Conservation (phyloP, 2,888 invertebrate species). For the Dyspetes luteomarginatus region DNA sequence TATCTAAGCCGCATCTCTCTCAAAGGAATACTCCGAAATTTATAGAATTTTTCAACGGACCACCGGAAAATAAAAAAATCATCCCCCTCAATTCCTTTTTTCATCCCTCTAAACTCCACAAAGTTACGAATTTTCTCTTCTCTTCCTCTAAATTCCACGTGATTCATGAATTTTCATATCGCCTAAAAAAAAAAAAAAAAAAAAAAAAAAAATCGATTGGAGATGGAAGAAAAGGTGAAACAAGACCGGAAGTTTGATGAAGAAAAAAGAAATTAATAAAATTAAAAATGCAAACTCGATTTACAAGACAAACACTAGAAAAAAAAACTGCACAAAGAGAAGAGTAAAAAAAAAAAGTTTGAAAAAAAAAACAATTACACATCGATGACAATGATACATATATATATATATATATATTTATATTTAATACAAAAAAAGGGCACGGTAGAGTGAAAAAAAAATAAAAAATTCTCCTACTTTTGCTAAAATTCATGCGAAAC, state of each 20-base stretch:
- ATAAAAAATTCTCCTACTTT: neutral
- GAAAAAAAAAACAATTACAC: neutral
- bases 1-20: neutral
- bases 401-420: too few species aligned
- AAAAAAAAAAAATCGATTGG: neutral
- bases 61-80: constrained; percentile 10
- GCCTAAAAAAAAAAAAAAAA: neutral
- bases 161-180: neutral
- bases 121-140: constrained; percentile 8
- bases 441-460: neutral
- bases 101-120: neutral
- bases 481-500: constrained; percentile 44
- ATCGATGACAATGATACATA: neutral
- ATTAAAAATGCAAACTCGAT: neutral
- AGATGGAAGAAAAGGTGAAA: too few species aligned
- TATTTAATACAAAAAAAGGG: neutral
- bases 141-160: neutral
- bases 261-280: neutral
- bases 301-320: constrained; percentile 8
- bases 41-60: constrained; percentile 63
- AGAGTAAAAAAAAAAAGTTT: too few species aligned
- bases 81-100: neutral
- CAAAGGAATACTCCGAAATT: constrained; percentile 57
- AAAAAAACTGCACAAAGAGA: constrained; percentile 1
- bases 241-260: neutral